Conservation (phyloP, 2,888 invertebrate species). For the Strigamia maritima region DNA sequence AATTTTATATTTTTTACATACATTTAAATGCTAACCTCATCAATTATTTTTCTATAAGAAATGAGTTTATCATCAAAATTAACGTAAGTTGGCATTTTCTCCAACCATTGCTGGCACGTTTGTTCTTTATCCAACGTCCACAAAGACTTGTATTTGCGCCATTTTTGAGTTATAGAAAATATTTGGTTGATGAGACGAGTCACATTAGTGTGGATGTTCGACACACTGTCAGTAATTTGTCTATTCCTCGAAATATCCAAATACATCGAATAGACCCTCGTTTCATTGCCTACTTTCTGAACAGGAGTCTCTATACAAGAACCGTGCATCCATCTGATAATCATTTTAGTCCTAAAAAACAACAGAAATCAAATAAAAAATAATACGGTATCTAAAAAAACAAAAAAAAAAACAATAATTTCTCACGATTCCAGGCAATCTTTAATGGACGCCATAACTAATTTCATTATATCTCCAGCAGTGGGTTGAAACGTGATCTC, state of each 20-base stretch:
- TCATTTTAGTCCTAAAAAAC: slow-evolving; percentile 62
- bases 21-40: slow-evolving; percentile 58
- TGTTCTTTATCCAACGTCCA: slow-evolving; percentile 73
- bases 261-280: slow-evolving; percentile 70
- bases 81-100: slow-evolving; percentile 61
- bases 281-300: slow-evolving; percentile 61
- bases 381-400: slow-evolving; percentile 6
- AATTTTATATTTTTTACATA: not conserved
- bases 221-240: slow-evolving; percentile 65
- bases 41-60: slow-evolving; percentile 73
- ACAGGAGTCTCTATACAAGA: slow-evolving; percentile 72
- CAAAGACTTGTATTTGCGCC: slow-evolving; percentile 69
- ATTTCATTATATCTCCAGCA: slow-evolving; percentile 71
- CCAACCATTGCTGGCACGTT: slow-evolving; percentile 73
- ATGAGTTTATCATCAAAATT: slow-evolving; percentile 80
- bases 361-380: slow-evolving; percentile 4
- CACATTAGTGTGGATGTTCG: slow-evolving; percentile 58
- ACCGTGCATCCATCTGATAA: slow-evolving; percentile 81
- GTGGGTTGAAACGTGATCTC: slow-evolving; percentile 74
- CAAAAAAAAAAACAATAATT: too few species aligned
- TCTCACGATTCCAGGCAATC: slow-evolving; percentile 70
- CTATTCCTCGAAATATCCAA: slow-evolving; percentile 72
- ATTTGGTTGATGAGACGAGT: slow-evolving; percentile 26
- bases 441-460: slow-evolving; percentile 68
- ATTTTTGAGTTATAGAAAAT: slow-evolving; percentile 55